Percentiles rank a stretch among this genome's conserved stretches.
phyloP scores from a whole-genome alignment of 2,797 vertebrate species.

The Siniperca obscura region DNA sequence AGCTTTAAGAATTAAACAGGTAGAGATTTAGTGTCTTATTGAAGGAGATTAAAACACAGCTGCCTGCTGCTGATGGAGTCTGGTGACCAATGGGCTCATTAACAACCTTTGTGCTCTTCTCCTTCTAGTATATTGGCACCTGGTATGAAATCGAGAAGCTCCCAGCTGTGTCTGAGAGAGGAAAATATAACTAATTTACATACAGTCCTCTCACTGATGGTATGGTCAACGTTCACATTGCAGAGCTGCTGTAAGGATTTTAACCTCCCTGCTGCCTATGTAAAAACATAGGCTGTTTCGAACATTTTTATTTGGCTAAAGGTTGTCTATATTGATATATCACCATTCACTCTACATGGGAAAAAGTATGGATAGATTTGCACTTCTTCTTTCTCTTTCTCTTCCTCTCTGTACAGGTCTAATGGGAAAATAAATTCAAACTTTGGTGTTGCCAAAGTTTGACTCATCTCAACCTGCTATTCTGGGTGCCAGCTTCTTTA shows the following conservation, averaged over 20 bases:
- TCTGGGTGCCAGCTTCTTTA: slow-evolving; percentile 80
- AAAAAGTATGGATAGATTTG: neutral
- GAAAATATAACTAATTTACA: slow-evolving; percentile 84
- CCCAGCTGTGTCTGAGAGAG: slow-evolving; percentile 83
- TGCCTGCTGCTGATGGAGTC: neutral
- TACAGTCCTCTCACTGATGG: slow-evolving; percentile 73
- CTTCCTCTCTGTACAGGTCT: slow-evolving; percentile 60
- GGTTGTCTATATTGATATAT: too few relatives aligned
- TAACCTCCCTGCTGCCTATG: neutral
- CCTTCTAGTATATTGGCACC: slow-evolving; percentile 80
- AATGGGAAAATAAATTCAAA: slow-evolving; percentile 76
- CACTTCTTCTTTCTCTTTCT: neutral
- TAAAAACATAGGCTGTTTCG: neutral
- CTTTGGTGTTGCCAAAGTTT: slow-evolving; percentile 77
- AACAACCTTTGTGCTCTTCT: neutral
- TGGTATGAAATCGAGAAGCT: slow-evolving; percentile 91
- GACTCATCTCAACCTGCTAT: slow-evolving; percentile 82
- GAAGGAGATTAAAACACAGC: neutral
- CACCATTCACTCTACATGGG: neutral
- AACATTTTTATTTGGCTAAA: neutral
- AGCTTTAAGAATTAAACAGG: neutral
- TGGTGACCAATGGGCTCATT: neutral
- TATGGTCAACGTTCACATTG: slow-evolving; percentile 51
- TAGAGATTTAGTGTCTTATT: neutral
- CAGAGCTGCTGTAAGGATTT: slow-evolving; percentile 67